A percentile compares a stretch with the other conserved stretches of the same genome.
These are phyloP conservation scores for Pygoscelis adeliae DNA, from an alignment of 2,113 vertebrate species.

Conservation along the genomic window DNA sequence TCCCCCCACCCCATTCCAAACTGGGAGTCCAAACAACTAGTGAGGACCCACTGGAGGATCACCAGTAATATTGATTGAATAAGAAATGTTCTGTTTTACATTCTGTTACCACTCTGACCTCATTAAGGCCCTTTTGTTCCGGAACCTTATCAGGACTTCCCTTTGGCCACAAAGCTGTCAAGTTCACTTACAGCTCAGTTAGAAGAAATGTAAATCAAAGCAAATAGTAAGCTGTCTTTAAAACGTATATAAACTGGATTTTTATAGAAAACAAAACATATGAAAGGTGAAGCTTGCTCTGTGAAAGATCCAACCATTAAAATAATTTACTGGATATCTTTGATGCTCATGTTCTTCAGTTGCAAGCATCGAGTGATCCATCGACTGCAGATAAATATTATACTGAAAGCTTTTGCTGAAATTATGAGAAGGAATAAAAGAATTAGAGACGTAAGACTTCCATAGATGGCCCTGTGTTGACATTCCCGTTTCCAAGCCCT, in stretches of 20 bases:
- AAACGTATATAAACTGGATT: neutral
- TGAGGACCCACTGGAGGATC: neutral
- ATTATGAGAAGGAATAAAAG: neutral
- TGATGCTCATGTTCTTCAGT: slow-evolving; percentile 31
- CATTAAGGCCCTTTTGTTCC: slow-evolving; percentile 37
- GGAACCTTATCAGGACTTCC: neutral
- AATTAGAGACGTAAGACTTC: neutral
- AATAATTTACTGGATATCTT: slow-evolving; percentile 22
- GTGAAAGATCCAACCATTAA: neutral
- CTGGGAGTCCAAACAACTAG: neutral
- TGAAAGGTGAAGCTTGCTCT: neutral
- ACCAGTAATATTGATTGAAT: neutral
- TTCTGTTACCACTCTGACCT: neutral
- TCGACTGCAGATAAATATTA: neutral
- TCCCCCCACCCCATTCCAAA: neutral
- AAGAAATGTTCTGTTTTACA: neutral
- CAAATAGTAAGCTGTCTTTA: neutral
- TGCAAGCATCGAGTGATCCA: slow-evolving; percentile 1
- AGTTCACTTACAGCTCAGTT: slow-evolving; percentile 5
- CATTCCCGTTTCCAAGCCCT: slow-evolving; percentile 16
- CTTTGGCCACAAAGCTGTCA: slow-evolving; percentile 36
- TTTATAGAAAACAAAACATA: neutral
- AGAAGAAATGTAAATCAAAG: slow-evolving; percentile 1
- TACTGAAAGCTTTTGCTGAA: neutral
- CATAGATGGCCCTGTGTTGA: neutral